Percentiles rank a stretch among this genome's conserved stretches.
Evolutionary conservation across 2,888 invertebrate genomes (phyloP).

Genomic region (Xanthia togata): DNA sequence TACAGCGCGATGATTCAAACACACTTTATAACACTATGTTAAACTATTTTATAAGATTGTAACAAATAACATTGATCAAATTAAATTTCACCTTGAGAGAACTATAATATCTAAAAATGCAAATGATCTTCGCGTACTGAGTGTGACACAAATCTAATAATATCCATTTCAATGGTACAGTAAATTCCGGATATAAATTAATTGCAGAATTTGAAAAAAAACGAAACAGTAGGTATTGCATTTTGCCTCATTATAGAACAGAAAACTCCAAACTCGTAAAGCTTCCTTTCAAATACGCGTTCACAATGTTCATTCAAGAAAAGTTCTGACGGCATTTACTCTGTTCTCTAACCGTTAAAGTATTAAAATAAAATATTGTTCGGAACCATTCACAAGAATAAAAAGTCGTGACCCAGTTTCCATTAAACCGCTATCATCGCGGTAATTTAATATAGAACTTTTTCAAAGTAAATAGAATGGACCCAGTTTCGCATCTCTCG

Average conservation of each 20-base stretch:
- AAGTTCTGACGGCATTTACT: conserved; percentile 40
- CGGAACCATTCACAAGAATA: conserved; percentile 54
- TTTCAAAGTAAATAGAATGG: conserved; percentile 59
- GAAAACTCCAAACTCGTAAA: conserved; percentile 23
- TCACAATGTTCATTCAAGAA: conserved; percentile 46
- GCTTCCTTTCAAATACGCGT: conserved; percentile 34
- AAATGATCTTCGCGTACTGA: no score
- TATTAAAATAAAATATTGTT: conserved; percentile 64
- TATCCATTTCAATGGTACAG: no score
- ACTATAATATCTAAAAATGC: no score
- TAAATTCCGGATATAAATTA: not conserved
- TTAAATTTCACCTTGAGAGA: no score
- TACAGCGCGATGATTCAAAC: no score
- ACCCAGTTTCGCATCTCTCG: conserved; percentile 41
- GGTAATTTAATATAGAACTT: conserved; percentile 65
- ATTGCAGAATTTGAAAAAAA: not conserved
- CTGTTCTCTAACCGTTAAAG: conserved; percentile 52
- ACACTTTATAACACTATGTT: no score
- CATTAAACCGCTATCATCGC: conserved; percentile 60
- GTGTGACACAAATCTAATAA: no score
- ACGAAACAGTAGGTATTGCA: no score
- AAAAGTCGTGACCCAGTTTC: conserved; percentile 62
- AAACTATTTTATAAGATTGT: no score
- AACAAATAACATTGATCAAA: no score
- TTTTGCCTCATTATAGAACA: not conserved